Evolutionary conservation across 1,140 invertebrate species (phyloP).

Genomic region (Drosophila ambigua): DNA sequence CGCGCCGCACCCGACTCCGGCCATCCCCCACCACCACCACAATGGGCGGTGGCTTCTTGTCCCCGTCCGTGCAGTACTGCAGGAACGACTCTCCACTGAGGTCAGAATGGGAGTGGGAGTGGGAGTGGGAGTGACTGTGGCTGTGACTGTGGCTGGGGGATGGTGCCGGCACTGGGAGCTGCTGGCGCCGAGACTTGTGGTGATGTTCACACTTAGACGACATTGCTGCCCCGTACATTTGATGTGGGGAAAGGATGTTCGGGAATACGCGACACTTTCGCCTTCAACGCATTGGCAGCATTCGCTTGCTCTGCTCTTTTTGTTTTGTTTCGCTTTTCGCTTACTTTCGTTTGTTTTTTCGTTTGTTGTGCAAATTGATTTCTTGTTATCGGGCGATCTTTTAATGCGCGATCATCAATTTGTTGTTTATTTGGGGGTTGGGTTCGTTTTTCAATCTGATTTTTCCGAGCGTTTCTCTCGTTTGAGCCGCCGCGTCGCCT

Average conservation of each 20-base stretch:
- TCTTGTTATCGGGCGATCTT: constrained; percentile 42
- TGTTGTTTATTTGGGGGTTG: constrained; percentile 62
- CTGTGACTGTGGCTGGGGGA: constrained; percentile 14
- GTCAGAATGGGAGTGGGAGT: constrained; percentile 34
- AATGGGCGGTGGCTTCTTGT: constrained; percentile 79
- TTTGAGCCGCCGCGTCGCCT: constrained; percentile 26
- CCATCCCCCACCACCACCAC: constrained; percentile 83
- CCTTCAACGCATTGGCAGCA: constrained; percentile 50
- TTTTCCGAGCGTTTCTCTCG: constrained; percentile 24
- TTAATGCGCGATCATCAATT: constrained; percentile 52
- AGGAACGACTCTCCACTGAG: constrained; percentile 74
- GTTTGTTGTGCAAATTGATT: constrained; percentile 70
- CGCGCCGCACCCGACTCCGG: constrained; percentile 78
- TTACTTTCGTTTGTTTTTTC: constrained; percentile 73
- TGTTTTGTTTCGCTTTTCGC: constrained; percentile 34
- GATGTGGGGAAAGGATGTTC: constrained; percentile 15
- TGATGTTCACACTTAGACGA: constrained; percentile 51
- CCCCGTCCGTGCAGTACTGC: constrained; percentile 74
- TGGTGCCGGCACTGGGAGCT: constrained; percentile 50
- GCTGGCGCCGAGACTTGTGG: constrained; percentile 53
- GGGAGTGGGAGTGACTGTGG: constrained; percentile 17
- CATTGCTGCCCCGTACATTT: constrained; percentile 46
- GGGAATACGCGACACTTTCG: constrained; percentile 43
- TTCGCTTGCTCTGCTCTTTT: constrained; percentile 39
- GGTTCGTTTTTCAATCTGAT: constrained; percentile 33